Evolutionary conservation across 2,113 vertebrate species (phyloP), one percentile per base, ranked within the genome.

Genomic region (Phalacrocorax carbo): DNA sequence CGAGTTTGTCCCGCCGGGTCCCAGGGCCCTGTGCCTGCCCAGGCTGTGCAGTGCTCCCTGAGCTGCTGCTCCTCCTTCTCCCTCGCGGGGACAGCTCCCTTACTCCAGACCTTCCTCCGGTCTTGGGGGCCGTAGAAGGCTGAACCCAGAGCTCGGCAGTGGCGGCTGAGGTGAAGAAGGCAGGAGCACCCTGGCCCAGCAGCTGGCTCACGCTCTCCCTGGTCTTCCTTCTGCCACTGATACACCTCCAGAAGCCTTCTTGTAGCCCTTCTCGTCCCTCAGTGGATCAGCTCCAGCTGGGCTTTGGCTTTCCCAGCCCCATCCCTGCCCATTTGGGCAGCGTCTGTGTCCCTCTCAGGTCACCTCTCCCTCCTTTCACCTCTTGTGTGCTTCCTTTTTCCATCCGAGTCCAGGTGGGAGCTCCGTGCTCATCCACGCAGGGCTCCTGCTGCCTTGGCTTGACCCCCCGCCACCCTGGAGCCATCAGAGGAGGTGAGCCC

Each of bases 1-100:
- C 8, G 2, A 23, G 34, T 10, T 9, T 1, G 1, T 21, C 44
- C 34, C 3, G 5, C 34, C 6, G 5, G 34, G 16, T 69, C 34
- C 46, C 23, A 5, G 0, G 4, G 46, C 13, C 9, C 46, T 20
- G 68, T 17, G 65, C 22, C 42, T 34, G 21, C 11, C 20, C 42
- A 2, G 10, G 64, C 42, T 11, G 14, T 16, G 64, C 42, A 8
- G 42, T 16, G 30, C 15, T 6, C 30, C 32, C 38, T 7, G 44
- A 48, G 68, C 34, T 51, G 61, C 26, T 44, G 14, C 44, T 44
- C 44, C 42, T 42, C 15, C 44, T 42, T 17, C 38, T 13, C n/a
- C 22, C 6, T 30, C 4, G 2, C 2, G 10, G 70, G 49, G 27
- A 32, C 3, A 10, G 21, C 36, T 40, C 20, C 51, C 70, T 72